Conservation (phyloP, 2,888 invertebrate species). For the Biston stratarius region DNA sequence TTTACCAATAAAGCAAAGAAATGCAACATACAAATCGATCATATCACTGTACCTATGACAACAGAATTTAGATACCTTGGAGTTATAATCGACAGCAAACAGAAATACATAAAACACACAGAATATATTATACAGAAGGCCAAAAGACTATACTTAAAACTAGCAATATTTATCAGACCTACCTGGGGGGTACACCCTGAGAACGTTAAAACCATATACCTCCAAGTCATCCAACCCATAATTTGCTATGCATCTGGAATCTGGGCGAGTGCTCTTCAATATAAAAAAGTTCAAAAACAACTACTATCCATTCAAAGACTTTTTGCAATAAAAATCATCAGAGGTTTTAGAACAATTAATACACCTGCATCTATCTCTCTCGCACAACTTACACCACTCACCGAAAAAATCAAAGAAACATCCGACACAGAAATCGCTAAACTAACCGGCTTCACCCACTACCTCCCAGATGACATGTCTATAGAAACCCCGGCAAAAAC, state of each 20-base stretch:
- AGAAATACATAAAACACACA: background rate
- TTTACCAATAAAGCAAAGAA: background rate
- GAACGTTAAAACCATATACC: background rate
- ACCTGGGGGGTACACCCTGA: background rate
- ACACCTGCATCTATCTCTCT: no score
- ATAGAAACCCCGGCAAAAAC: background rate
- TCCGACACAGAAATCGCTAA: background rate
- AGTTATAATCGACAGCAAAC: background rate
- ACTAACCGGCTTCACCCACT: background rate
- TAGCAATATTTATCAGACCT: background rate
- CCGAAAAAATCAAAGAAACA: background rate
- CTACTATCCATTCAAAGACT: background rate
- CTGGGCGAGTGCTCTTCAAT: background rate
- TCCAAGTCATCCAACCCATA: background rate
- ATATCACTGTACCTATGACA: background rate
- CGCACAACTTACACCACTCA: no score
- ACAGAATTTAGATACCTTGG: background rate
- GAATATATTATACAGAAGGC: background rate
- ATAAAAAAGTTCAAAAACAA: background rate
- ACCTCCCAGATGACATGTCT: background rate
- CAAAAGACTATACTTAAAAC: background rate
- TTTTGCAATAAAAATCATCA: background rate
- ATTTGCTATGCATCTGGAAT: background rate
- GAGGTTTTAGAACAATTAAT: background rate
- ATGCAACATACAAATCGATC: background rate